phyloP scores from a whole-genome alignment of 2,888 invertebrate species.

The Octodonta nipae region DNA sequence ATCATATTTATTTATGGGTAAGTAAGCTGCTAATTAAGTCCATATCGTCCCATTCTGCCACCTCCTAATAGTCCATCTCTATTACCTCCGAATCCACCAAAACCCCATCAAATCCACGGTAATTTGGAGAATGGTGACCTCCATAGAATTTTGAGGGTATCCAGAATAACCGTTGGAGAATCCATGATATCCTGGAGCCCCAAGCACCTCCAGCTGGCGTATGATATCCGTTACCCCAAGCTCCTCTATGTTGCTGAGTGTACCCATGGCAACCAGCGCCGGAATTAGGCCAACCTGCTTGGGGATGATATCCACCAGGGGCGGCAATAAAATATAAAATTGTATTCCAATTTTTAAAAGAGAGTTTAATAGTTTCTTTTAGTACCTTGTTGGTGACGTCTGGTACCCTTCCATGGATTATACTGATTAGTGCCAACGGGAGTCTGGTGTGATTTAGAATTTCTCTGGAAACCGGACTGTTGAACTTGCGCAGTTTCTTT shows the following conservation, averaged over 20 bases:
- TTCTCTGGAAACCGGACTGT: slow-evolving; percentile 7
- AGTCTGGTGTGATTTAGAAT: slow-evolving; percentile 8
- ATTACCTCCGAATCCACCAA: slow-evolving; percentile 8
- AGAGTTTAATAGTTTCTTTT: too few relatives aligned
- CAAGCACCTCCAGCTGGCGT: slow-evolving; percentile 6
- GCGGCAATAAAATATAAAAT: too few relatives aligned
- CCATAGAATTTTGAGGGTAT: slow-evolving; percentile 7
- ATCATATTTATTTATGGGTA: neutral
- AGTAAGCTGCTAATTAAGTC: slow-evolving; percentile 10
- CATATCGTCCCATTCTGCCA: slow-evolving; percentile 10
- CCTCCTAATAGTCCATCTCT: slow-evolving; percentile 8
- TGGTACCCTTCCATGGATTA: neutral
- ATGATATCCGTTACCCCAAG: neutral
- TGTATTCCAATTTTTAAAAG: neutral
- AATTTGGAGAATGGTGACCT: too few relatives aligned
- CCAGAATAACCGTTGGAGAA: slow-evolving; percentile 6
- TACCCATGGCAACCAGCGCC: slow-evolving; percentile 1
- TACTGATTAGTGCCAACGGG: slow-evolving; percentile 14
- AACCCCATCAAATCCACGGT: slow-evolving; percentile 9
- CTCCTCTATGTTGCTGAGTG: slow-evolving; percentile 6
- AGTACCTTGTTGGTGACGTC: neutral
- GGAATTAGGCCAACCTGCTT: neutral
- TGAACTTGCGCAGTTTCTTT: slow-evolving; percentile 17
- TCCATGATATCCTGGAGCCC: slow-evolving; percentile 3
- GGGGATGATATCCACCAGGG: neutral